phyloP scores from a whole-genome alignment of 2,797 vertebrate species.

The Acipenser ruthenus region DNA sequence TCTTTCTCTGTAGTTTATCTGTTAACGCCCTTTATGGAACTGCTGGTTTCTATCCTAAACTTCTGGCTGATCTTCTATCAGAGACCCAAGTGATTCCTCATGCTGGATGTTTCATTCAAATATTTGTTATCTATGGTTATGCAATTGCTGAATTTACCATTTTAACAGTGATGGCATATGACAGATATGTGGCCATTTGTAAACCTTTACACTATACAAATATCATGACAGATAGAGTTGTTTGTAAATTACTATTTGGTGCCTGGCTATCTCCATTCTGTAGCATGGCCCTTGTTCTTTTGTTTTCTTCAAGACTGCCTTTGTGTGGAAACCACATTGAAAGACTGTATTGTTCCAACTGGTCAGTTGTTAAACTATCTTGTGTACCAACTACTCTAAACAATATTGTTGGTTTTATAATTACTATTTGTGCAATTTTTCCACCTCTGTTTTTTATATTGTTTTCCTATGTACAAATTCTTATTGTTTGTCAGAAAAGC shows the following conservation, averaged over 20 bases:
- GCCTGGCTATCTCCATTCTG: no score
- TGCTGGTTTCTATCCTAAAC: no score
- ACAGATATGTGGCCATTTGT: constrained; percentile 2
- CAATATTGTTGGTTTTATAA: constrained; percentile 34
- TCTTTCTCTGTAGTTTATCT: no score
- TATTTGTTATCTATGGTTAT: constrained; percentile 7
- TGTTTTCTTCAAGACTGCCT: no score
- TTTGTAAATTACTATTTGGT: neutral
- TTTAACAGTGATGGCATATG: constrained; percentile 13
- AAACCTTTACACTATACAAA: neutral
- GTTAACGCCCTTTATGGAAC: no score
- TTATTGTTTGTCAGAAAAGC: no score
- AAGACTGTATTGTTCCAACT: neutral
- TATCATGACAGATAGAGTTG: neutral
- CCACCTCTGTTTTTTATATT: no score
- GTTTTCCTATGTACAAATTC: no score
- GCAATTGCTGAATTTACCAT: neutral
- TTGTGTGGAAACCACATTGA: neutral
- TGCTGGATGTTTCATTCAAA: constrained; percentile 7
- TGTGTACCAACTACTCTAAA: constrained; percentile 31
- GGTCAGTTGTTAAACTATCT: constrained; percentile 36
- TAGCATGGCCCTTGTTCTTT: no score
- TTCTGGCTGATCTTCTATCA: no score
- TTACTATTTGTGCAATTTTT: neutral
- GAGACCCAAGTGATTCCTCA: no score